These are phyloP conservation scores for Patella vulgata DNA, from an alignment of 1,140 invertebrate species.

Conservation along the genomic window DNA sequence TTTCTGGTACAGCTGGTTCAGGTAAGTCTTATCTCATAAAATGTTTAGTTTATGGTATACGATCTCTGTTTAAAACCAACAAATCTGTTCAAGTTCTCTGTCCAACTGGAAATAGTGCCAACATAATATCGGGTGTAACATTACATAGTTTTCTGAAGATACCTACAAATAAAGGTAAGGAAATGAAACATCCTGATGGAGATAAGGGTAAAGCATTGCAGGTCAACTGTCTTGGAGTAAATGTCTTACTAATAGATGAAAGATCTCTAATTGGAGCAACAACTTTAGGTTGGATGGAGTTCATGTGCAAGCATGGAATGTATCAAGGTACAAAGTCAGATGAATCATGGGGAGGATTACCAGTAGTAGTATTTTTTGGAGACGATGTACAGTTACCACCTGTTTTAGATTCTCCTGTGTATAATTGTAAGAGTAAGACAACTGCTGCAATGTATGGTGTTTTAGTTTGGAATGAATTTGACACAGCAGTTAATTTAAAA, in stretches of 20 bases:
- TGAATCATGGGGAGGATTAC: constrained; percentile 29
- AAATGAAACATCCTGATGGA: constrained; percentile 24
- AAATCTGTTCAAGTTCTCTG: constrained; percentile 30
- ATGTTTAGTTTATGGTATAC: constrained; percentile 25
- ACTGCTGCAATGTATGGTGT: constrained; percentile 28
- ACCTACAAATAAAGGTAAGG: constrained; percentile 16
- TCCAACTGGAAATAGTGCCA: constrained; percentile 38
- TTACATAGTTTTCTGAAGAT: constrained; percentile 34
- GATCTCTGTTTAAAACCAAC: constrained; percentile 18
- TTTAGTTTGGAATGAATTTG: constrained; percentile 30
- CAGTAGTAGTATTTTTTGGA: constrained; percentile 38
- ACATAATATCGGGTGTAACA: constrained; percentile 28
- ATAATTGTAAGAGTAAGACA: constrained; percentile 10
- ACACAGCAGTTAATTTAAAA: constrained; percentile 18
- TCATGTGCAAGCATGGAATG: constrained; percentile 20
- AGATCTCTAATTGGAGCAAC: constrained; percentile 30
- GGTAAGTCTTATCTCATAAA: no score
- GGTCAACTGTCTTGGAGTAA: constrained; percentile 14
- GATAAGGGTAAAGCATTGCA: constrained; percentile 16
- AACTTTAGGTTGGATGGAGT: constrained; percentile 37
- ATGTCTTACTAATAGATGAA: constrained; percentile 36
- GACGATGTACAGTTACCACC: constrained; percentile 39
- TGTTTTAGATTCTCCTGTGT: constrained; percentile 32
- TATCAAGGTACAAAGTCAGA: constrained; percentile 4
- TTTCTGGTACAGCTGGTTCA: no score